Evolutionary conservation across 2,113 vertebrate genomes (phyloP), one percentile per base, ranked within the genome.

Genomic region (Chlamydotis undulata): DNA sequence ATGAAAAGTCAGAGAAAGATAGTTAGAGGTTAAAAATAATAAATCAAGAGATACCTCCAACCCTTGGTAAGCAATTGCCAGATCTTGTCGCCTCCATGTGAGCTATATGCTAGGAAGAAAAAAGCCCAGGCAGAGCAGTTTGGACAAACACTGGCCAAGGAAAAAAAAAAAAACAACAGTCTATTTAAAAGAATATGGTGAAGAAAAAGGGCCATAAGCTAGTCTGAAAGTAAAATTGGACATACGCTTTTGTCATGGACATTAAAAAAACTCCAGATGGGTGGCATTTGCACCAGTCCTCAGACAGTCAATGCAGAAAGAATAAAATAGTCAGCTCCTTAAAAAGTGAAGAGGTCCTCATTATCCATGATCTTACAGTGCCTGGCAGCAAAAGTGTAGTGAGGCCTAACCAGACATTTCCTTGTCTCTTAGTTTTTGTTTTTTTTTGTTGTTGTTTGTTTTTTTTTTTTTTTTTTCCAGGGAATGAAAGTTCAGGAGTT

Each of bases 1-100:
- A 3, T 1, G 0, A 71, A 77, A 71, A 53, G 15, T 0, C 19
- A 45, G 24, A 67, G 23, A 47, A 70, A 5, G 5, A 25, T n/a
- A 78, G 10, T 14, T 61, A 49, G 26, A 65, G 1, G 1, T 37
- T 60, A 63, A 85, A 88, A 88, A 71, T 31, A 60, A 28, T 24
- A 67, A 73, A 60, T 64, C 19, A 68, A 69, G 22, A 65, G 8
- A 56, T 56, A 69, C 13, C 24, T 60, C 12, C 39, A 37, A 29
- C 8, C 29, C 37, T 56, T 7, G 2, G 6, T 47, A 67, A 83
- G 28, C 10, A n/a, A 18, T 17, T 88, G 24, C 4, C 25, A 83
- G 17, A 39, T 74, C 12, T 83, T 73, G 33, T 70, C 33, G 57
- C 3, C 5, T 60, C 16, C 6, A 28, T 50, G 8, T 50, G 25